These are phyloP conservation scores for Chrysina gloriosa DNA, from an alignment of 2,888 invertebrate species.

Conservation along the genomic window DNA sequence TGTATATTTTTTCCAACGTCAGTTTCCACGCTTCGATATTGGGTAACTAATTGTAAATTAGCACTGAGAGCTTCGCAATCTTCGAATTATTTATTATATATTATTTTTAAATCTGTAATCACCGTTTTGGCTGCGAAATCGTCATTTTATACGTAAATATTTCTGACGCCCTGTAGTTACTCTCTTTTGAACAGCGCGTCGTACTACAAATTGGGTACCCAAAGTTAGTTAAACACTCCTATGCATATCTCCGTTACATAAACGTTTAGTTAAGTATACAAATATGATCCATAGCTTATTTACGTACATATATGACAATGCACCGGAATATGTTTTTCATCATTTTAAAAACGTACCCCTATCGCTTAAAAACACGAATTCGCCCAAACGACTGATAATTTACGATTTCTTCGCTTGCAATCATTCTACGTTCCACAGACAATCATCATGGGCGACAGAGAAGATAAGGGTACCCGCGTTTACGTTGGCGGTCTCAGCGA, in stretches of 20 bases:
- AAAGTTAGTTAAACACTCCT: slow-evolving; percentile 41
- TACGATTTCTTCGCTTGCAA: slow-evolving; percentile 55
- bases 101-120: slow-evolving; percentile 55
- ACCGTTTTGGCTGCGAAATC: slow-evolving; percentile 65
- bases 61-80: slow-evolving; percentile 62
- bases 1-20: slow-evolving; percentile 42
- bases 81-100: slow-evolving; percentile 59
- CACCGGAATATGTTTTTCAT: slow-evolving; percentile 40
- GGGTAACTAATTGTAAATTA: slow-evolving; percentile 65
- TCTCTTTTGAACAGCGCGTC: slow-evolving; percentile 57
- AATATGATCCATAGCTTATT: slow-evolving; percentile 24
- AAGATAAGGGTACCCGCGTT: slow-evolving; percentile 77
- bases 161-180: slow-evolving; percentile 59
- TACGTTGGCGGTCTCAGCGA: slow-evolving; percentile 92
- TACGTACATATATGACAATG: slow-evolving; percentile 41
- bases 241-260: slow-evolving; percentile 44
- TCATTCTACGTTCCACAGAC: slow-evolving; percentile 57
- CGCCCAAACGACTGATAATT: slow-evolving; percentile 61
- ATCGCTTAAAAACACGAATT: slow-evolving; percentile 60
- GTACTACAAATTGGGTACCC: slow-evolving; percentile 52
- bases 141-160: slow-evolving; percentile 55
- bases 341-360: slow-evolving; percentile 49
- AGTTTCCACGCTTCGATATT: slow-evolving; percentile 60
- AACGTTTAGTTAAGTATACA: slow-evolving; percentile 55
- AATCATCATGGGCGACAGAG: slow-evolving; percentile 51